Evolutionary conservation across 2,888 invertebrate genomes (phyloP).

Genomic region (Drosophila greeni): DNA sequence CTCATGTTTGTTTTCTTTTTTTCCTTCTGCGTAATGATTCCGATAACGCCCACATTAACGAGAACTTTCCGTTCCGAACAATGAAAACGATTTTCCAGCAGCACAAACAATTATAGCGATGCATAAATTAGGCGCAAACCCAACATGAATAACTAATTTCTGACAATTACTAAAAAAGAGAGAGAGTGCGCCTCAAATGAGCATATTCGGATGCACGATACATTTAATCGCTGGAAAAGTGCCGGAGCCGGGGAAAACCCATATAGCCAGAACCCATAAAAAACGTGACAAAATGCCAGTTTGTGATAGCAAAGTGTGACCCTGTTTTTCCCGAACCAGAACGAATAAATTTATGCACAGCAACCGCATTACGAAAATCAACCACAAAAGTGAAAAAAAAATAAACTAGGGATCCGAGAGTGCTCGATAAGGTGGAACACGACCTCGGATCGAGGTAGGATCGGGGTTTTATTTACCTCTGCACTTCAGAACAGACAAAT

Average conservation of each 20-base stretch:
- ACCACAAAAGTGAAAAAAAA: constrained; percentile 35
- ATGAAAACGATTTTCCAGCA: constrained; percentile 65
- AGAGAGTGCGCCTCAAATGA: constrained; percentile 59
- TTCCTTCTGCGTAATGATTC: constrained; percentile 27
- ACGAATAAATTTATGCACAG: constrained; percentile 41
- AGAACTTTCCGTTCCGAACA: constrained; percentile 52
- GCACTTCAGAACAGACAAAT: constrained; percentile 67
- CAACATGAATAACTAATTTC: constrained; percentile 69
- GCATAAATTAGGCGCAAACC: constrained; percentile 62
- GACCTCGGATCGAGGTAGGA: constrained; percentile 40
- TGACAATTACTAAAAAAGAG: constrained; percentile 59
- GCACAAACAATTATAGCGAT: constrained; percentile 61
- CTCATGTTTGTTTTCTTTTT: constrained; percentile 15
- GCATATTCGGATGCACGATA: constrained; percentile 60
- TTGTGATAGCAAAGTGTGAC: constrained; percentile 52
- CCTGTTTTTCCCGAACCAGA: constrained; percentile 41
- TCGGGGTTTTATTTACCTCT: constrained; percentile 56
- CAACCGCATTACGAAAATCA: constrained; percentile 20
- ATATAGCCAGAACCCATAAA: constrained; percentile 25
- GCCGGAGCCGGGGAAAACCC: constrained; percentile 16
- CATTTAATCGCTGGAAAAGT: constrained; percentile 66
- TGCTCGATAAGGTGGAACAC: constrained; percentile 57
- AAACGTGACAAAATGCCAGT: constrained; percentile 70
- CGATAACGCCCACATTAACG: constrained; percentile 66
- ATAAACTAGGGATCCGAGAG: constrained; percentile 11